Evolutionary conservation across 2,888 invertebrate species (phyloP).

Genomic region (Antheraea yamamai): DNA sequence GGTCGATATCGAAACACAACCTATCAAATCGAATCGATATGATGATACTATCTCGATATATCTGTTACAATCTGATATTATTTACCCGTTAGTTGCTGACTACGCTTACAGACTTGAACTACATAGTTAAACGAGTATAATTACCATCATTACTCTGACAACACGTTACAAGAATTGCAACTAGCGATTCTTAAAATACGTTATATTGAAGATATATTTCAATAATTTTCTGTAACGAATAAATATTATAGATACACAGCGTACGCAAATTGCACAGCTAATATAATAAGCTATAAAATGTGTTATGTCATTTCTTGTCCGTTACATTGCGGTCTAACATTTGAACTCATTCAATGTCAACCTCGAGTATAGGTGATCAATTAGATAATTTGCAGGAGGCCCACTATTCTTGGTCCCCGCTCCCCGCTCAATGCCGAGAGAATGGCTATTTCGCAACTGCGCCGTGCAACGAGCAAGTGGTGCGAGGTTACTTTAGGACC

Average conservation of each 20-base stretch:
- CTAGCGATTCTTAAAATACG: background rate
- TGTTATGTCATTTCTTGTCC: background rate
- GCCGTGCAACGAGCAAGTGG: slow-evolving; percentile 57
- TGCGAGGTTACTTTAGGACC: slow-evolving; percentile 75
- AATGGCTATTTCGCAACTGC: slow-evolving; percentile 62
- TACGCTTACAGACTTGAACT: background rate
- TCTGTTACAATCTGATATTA: background rate
- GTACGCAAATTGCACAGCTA: no score
- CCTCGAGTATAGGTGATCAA: slow-evolving; percentile 24
- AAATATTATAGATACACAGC: background rate
- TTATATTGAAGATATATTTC: background rate
- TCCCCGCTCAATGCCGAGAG: slow-evolving; percentile 78
- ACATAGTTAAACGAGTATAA: slow-evolving; percentile 14
- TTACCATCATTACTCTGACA: slow-evolving; percentile 19
- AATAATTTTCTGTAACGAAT: background rate
- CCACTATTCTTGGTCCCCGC: slow-evolving; percentile 52
- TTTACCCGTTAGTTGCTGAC: background rate
- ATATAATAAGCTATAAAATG: no score
- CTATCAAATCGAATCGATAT: background rate
- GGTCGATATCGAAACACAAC: background rate
- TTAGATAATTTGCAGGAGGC: slow-evolving; percentile 34
- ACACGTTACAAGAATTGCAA: background rate
- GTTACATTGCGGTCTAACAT: background rate
- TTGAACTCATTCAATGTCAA: slow-evolving; percentile 20
- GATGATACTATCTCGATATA: background rate